Evolutionary conservation across 1,140 invertebrate species (phyloP).

Genomic region (Theocolax elegans): DNA sequence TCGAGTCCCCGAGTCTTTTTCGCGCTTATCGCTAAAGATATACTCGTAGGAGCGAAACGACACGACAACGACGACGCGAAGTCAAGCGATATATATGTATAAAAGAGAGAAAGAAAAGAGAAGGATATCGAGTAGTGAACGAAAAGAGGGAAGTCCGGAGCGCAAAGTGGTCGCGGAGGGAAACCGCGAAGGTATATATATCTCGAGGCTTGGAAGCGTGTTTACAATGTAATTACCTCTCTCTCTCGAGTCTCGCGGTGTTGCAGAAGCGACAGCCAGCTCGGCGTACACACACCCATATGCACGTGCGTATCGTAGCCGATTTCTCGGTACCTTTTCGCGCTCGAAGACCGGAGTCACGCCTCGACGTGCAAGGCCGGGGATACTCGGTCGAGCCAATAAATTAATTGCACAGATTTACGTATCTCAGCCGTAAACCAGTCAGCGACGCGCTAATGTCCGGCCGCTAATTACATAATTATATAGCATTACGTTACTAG

Average conservation of each 20-base stretch:
- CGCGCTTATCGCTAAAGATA: constrained; percentile 14
- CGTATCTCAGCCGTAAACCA: constrained; percentile 63
- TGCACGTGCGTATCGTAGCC: not conserved
- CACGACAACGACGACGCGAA: not conserved
- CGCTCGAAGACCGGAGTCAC: not conserved
- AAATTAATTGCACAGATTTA: constrained; percentile 65
- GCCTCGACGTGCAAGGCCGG: constrained; percentile 8
- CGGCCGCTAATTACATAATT: constrained; percentile 66
- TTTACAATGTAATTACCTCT: constrained; percentile 45
- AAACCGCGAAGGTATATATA: not conserved
- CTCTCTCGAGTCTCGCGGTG: no score
- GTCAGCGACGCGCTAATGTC: constrained; percentile 59
- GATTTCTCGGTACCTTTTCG: constrained; percentile 10
- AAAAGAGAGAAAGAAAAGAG: no score
- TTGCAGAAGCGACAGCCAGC: not conserved
- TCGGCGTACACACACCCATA: no score
- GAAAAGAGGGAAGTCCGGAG: no score
- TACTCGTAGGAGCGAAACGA: no score
- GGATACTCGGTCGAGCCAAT: constrained; percentile 47
- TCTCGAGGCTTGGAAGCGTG: constrained; percentile 28
- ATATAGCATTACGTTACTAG: constrained; percentile 61
- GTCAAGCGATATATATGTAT: no score
- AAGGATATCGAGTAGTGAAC: no score
- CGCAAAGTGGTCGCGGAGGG: not conserved
- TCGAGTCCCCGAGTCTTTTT: constrained; percentile 14